Base-by-base conservation (phyloP, 2,113 vertebrate genomes). In the Chionomys nivalis region DNA sequence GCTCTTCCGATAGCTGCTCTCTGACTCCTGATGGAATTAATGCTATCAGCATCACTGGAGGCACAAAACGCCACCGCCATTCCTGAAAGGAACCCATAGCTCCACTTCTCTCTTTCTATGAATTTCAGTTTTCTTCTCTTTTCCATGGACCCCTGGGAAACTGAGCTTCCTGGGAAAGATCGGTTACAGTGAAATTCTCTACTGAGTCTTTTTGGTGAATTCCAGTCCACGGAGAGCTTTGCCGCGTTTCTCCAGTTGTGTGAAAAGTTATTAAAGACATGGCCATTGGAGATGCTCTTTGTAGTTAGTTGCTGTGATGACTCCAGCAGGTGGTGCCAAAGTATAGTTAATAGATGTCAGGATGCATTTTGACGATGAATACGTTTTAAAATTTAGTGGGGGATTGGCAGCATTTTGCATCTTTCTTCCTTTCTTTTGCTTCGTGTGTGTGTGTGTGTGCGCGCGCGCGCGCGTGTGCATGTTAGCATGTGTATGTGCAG, bases 321-420 rank as follows among this genome's bases (percentile, higher is more conserved):
- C 3, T 87, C 97, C 97, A 97, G 97, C 89, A 98, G 97, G 52
- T 97, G 97, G 96, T 82, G 42, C 89, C 79, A 87, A 89, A 95
- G 88, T 94, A 97, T 87, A 95, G 68, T 63, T 87, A 76, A 94
- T 92, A 79, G 28, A 90, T 76, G 77, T 61, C 52, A 81, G 28
- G 44, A 33, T 0, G 4, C 0, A 0, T 2, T 47, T 44, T 87
- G 7, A 14, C 1, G 1, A 5, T 7, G 14, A 39, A 42, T 7
- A 68, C 66, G 36, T 28, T 75, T 63, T 63, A 8, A 75, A 73
- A 89, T 26, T 36, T 16, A 31, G 2, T 55, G 16, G 73, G 55
- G 55, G 0, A 28, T 78, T 79, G 52, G 79, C 0, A 10, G 55
- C 52, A 55, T 75, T 96, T 89, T 91, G 23, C 52, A 4, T 58